These are phyloP conservation scores for Trachelus tabidus DNA, from an alignment of 2,888 invertebrate genomes.

Conservation along the genomic window DNA sequence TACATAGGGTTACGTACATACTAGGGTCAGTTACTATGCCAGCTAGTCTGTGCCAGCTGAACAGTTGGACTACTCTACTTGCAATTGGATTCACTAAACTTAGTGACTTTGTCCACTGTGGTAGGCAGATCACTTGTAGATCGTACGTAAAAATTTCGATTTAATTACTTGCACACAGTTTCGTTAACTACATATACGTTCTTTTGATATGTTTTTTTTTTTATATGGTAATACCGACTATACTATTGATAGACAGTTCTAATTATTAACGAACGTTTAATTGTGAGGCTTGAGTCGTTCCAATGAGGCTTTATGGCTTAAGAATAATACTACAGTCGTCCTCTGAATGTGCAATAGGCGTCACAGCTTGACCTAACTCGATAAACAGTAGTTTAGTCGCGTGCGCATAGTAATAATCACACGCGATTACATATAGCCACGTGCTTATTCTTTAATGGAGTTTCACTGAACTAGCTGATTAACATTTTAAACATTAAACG, in stretches of 20 bases:
- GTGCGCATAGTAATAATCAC: not conserved
- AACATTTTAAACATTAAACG: not conserved
- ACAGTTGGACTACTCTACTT: constrained; percentile 1
- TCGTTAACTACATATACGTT: not conserved
- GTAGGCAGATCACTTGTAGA: not conserved
- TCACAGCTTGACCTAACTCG: not conserved
- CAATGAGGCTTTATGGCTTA: not conserved
- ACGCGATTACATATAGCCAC: not conserved
- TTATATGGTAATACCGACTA: not conserved
- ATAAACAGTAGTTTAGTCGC: not conserved
- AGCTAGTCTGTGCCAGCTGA: not conserved
- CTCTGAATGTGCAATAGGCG: not conserved
- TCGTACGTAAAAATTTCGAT: not conserved
- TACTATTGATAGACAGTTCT: not conserved
- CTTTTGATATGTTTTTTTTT: not conserved
- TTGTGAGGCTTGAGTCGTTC: not conserved
- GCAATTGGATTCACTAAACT: constrained; percentile 36
- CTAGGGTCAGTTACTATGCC: constrained; percentile 2
- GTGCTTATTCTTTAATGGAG: not conserved
- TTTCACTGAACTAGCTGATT: not conserved
- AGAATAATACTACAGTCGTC: not conserved
- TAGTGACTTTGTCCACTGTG: constrained; percentile 16
- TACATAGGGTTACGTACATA: constrained; percentile 16
- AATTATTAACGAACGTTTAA: not conserved
- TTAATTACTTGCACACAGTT: not conserved